phyloP scores from a whole-genome alignment of 2,797 vertebrate species.

The Ctenosaura bakeri region DNA sequence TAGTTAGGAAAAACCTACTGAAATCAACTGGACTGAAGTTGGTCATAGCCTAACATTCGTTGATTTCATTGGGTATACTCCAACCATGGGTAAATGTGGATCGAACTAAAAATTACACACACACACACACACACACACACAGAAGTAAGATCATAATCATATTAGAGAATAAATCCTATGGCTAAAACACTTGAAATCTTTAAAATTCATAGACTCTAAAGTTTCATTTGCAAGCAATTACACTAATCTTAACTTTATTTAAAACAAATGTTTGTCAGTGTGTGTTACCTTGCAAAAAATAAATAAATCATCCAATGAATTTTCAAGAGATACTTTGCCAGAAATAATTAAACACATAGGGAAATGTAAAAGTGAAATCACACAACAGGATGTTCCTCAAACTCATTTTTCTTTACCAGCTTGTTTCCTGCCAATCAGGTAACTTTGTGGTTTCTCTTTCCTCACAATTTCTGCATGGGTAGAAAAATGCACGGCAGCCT shows the following conservation, averaged over 20 bases:
- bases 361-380: slow-evolving; percentile 24
- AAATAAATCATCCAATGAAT: slow-evolving; percentile 39
- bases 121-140: background rate
- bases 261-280: background rate
- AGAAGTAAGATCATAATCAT: background rate
- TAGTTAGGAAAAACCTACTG: background rate
- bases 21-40: background rate
- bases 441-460: slow-evolving; percentile 67
- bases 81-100: background rate
- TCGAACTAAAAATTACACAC: background rate
- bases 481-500: slow-evolving; percentile 69
- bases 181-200: background rate
- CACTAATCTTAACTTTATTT: background rate
- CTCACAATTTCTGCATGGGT: slow-evolving; percentile 73
- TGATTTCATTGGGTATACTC: background rate
- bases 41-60: background rate
- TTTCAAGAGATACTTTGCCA: slow-evolving; percentile 30
- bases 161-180: background rate
- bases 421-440: slow-evolving; percentile 63
- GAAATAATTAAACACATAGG: slow-evolving; percentile 14
- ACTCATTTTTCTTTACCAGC: background rate
- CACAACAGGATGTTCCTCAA: background rate
- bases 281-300: background rate
- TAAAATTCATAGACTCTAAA: background rate
- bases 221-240: background rate